Percentiles rank a stretch among this genome's conserved stretches.
Evolutionary conservation across 1,140 invertebrate genomes (phyloP).

Genomic region (Polypedilum pembai): DNA sequence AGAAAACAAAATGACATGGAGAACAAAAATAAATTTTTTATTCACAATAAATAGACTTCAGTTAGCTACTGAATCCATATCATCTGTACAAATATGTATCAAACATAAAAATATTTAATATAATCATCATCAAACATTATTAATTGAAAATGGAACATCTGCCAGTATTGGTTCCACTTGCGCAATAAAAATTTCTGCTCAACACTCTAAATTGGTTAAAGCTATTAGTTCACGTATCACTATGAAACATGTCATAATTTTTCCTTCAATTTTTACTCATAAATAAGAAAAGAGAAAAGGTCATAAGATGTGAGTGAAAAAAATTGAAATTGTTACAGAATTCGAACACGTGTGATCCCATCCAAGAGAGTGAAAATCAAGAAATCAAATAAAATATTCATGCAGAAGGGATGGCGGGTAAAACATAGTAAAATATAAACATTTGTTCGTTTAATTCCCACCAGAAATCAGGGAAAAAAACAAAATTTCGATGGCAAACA

Average conservation of each 20-base stretch:
- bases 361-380: neutral
- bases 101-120: no score
- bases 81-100: no score
- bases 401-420: neutral
- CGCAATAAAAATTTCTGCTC: neutral
- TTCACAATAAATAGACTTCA: no score
- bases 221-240: neutral
- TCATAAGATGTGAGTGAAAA: neutral
- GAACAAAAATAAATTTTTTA: no score
- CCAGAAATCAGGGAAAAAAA: constrained; percentile 12
- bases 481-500: constrained; percentile 18
- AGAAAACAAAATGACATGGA: no score
- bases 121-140: neutral
- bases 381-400: constrained; percentile 28
- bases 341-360: constrained; percentile 1
- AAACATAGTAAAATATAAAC: constrained; percentile 8
- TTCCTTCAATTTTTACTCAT: no score
- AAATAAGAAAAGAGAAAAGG: neutral
- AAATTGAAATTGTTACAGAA: neutral
- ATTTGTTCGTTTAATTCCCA: constrained; percentile 26
- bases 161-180: neutral
- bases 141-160: constrained; percentile 3
- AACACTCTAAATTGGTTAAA: neutral
- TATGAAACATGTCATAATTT: constrained; percentile 2
- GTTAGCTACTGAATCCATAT: no score